phyloP scores from a whole-genome alignment of 1,140 invertebrate species.

The Aethina tumida region DNA sequence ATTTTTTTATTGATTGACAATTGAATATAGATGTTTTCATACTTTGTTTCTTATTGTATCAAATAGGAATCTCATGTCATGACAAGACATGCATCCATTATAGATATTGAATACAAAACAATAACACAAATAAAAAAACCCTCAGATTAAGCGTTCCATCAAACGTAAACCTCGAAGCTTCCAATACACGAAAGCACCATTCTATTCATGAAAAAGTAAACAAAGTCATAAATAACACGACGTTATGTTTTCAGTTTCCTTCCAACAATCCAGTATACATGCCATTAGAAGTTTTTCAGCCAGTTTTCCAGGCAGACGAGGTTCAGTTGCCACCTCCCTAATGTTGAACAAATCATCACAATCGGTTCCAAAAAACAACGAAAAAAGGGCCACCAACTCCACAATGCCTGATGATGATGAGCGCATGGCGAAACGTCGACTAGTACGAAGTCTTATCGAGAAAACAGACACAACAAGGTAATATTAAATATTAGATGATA shows the following conservation, averaged over 20 bases:
- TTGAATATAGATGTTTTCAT: too few relatives aligned
- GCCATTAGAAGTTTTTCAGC: slow-evolving; percentile 34
- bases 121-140: too few relatives aligned
- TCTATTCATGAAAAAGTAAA: too few relatives aligned
- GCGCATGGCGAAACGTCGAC: slow-evolving; percentile 25
- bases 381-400: slow-evolving; percentile 25
- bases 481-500: not conserved
- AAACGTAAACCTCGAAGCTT: too few relatives aligned
- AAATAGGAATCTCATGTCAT: too few relatives aligned
- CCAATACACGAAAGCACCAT: too few relatives aligned
- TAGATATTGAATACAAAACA: too few relatives aligned
- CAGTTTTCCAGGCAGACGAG: slow-evolving; percentile 31
- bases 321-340: slow-evolving; percentile 22
- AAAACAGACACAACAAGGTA: slow-evolving; percentile 9
- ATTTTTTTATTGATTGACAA: too few relatives aligned
- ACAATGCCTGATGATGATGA: slow-evolving; percentile 18
- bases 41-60: too few relatives aligned
- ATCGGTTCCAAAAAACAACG: slow-evolving; percentile 19
- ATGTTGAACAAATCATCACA: slow-evolving; percentile 11
- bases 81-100: too few relatives aligned
- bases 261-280: slow-evolving; percentile 34
- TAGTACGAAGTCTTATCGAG: slow-evolving; percentile 20
- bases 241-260: slow-evolving; percentile 31
- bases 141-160: too few relatives aligned
- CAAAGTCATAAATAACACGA: too few relatives aligned